A percentile compares a stretch with the other conserved stretches of the same genome.
phyloP scores from a whole-genome alignment of 2,888 invertebrate species.

The Rhagonycha fulva region DNA sequence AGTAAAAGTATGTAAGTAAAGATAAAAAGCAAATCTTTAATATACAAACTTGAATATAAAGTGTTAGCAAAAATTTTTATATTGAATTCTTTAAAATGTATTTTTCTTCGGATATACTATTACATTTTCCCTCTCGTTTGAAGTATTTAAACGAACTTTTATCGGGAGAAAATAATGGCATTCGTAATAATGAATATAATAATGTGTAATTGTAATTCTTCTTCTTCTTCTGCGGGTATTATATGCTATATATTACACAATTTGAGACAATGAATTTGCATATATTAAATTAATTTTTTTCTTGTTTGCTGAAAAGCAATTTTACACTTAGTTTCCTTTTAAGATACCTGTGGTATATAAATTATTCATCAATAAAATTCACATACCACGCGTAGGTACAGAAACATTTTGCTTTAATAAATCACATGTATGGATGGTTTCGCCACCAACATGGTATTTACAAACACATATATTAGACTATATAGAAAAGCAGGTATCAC shows the following conservation, averaged over 20 bases:
- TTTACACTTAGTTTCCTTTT: background rate
- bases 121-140: background rate
- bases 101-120: background rate
- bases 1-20: background rate
- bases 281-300: background rate
- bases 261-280: background rate
- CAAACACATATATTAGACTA: constrained; percentile 45
- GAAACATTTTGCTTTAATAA: constrained; percentile 20
- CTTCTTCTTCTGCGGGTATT: background rate
- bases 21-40: background rate
- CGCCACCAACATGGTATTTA: constrained; percentile 50
- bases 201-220: background rate
- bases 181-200: background rate
- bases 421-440: constrained; percentile 14
- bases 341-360: constrained; percentile 4
- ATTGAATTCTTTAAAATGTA: constrained; percentile 3
- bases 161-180: background rate
- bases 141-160: constrained; percentile 1
- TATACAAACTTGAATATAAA: background rate
- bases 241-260: background rate
- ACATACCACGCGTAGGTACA: constrained; percentile 11
- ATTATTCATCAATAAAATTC: constrained; percentile 20
- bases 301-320: background rate
- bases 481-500: constrained; percentile 36
- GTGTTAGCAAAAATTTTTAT: constrained; percentile 2